Percentiles rank a stretch among this genome's conserved stretches.
Evolutionary conservation across 2,888 invertebrate genomes (phyloP).

Genomic region (Lacanobia oleracea): DNA sequence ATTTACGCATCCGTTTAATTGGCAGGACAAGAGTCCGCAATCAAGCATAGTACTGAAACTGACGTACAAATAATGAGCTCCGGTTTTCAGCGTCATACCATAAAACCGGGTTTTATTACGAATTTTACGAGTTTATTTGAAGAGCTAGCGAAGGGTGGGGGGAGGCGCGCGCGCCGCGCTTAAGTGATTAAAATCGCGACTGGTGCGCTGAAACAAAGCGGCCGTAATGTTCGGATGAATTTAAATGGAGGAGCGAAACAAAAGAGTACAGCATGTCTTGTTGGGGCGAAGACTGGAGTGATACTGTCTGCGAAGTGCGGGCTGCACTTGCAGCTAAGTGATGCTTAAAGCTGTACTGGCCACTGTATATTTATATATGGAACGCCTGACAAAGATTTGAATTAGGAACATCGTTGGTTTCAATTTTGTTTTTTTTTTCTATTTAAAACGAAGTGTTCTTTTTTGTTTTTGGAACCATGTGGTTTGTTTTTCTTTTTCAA

Average conservation of each 20-base stretch:
- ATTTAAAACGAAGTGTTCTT: not conserved
- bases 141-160: constrained; percentile 65
- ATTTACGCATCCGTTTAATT: constrained; percentile 76
- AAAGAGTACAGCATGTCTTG: constrained; percentile 67
- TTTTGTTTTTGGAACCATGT: not conserved
- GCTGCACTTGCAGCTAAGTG: constrained; percentile 56
- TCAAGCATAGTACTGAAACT: constrained; percentile 72
- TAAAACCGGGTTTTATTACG: constrained; percentile 75
- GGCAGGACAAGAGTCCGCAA: constrained; percentile 73
- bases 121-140: constrained; percentile 78
- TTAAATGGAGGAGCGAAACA: constrained; percentile 84
- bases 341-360: constrained; percentile 56
- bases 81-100: constrained; percentile 70
- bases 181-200: constrained; percentile 88
- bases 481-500: not conserved
- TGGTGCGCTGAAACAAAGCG: constrained; percentile 81
- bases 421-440: not conserved
- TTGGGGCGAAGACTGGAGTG: constrained; percentile 59
- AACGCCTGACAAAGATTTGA: constrained; percentile 3
- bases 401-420: constrained; percentile 8
- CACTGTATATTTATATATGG: constrained; percentile 15
- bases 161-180: constrained; percentile 75
- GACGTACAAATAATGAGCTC: constrained; percentile 76
- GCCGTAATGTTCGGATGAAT: constrained; percentile 84
- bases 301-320: constrained; percentile 48